Conservation (phyloP, 2,888 invertebrate genomes). For the Oconnorella tubifera region DNA sequence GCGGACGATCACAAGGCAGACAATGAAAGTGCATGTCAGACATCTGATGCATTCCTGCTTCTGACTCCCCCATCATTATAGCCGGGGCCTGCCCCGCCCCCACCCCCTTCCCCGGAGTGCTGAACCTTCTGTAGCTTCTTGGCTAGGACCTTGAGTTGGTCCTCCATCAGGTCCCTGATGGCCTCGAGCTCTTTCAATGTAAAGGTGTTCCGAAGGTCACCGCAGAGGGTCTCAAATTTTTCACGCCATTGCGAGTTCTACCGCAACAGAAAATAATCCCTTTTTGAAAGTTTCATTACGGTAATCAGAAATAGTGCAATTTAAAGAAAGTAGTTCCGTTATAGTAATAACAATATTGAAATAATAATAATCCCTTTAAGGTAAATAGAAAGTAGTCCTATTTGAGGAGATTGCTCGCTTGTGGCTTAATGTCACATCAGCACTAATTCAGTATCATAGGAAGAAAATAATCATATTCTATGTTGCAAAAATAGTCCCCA, state of each 20-base stretch:
- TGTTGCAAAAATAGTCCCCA: too few species aligned
- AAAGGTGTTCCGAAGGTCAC: slow-evolving; percentile 2
- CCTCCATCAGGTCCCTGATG: slow-evolving; percentile 5
- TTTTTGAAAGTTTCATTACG: neutral
- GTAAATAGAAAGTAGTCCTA: too few species aligned
- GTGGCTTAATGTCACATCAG: too few species aligned
- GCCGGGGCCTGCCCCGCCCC: neutral
- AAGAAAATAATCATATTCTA: too few species aligned
- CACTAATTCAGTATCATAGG: too few species aligned
- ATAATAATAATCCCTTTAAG: neutral
- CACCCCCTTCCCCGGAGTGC: neutral
- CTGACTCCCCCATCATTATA: slow-evolving; percentile 3
- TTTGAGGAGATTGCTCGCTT: too few species aligned
- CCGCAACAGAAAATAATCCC: neutral
- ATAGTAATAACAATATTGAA: neutral
- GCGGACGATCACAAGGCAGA: slow-evolving; percentile 11
- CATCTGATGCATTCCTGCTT: neutral
- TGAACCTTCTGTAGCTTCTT: slow-evolving; percentile 16
- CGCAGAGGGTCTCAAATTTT: slow-evolving; percentile 7
- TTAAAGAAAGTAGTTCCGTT: neutral
- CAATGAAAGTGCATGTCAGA: slow-evolving; percentile 1
- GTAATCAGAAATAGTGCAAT: neutral
- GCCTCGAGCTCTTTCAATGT: slow-evolving; percentile 9
- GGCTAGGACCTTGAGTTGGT: slow-evolving; percentile 11
- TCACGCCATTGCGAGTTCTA: slow-evolving; percentile 6